Percentiles rank a stretch among this genome's conserved stretches.
These are phyloP conservation scores for Phragmatobia fuliginosa DNA, from an alignment of 2,888 invertebrate species.

Conservation along the genomic window DNA sequence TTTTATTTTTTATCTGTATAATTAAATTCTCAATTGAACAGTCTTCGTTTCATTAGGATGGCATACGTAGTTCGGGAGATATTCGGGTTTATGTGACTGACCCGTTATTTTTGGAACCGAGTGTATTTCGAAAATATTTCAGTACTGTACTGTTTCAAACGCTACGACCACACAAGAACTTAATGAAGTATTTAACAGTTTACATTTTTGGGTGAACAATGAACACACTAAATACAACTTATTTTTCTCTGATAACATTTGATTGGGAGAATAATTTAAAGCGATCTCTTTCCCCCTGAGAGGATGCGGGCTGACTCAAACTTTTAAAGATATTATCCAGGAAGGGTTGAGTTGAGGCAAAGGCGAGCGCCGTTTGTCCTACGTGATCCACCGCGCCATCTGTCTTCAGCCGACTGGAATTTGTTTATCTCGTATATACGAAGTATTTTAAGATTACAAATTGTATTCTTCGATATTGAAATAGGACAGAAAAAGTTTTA, in stretches of 20 bases:
- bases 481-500: conserved; percentile 1
- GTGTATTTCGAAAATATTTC: too few species aligned
- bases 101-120: too few species aligned
- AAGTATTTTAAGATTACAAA: conserved; percentile 40
- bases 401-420: conserved; percentile 79
- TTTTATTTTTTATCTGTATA: too few species aligned
- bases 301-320: conserved; percentile 66
- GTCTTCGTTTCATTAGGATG: too few species aligned
- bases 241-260: conserved; percentile 66
- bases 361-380: conserved; percentile 67
- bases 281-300: conserved; percentile 65
- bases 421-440: conserved; percentile 70
- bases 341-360: conserved; percentile 82
- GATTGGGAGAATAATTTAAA: conserved; percentile 80
- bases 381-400: conserved; percentile 81
- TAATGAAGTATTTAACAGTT: neutral
- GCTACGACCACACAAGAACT: too few species aligned
- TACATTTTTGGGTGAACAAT: neutral
- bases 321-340: conserved; percentile 86
- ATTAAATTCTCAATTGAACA: too few species aligned
- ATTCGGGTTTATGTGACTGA: too few species aligned
- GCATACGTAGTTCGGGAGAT: too few species aligned
- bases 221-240: neutral
- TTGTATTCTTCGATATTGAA: conserved; percentile 19
- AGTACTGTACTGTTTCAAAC: too few species aligned